Evolutionary conservation across 2,888 invertebrate genomes (phyloP).

Genomic region (Polietes domitor): DNA sequence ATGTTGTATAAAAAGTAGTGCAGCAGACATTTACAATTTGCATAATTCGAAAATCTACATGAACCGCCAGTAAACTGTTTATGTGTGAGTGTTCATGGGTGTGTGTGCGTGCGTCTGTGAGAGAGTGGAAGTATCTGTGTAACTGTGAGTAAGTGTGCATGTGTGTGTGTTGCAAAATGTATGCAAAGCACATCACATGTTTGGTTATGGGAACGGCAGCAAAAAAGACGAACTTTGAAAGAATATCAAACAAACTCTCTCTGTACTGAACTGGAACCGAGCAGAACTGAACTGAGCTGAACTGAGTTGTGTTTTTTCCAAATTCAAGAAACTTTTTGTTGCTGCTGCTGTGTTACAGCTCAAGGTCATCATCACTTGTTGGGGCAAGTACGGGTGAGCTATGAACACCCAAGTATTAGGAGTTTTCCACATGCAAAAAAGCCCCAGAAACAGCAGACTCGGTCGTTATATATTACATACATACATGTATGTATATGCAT

Average conservation of each 20-base stretch:
- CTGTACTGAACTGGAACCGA: no score
- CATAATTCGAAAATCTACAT: constrained; percentile 37
- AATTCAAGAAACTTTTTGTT: constrained; percentile 57
- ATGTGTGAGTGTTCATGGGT: constrained; percentile 19
- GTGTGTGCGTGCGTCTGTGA: not conserved
- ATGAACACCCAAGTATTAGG: not conserved
- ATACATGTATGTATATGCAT: not conserved
- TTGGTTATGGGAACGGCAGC: constrained; percentile 23
- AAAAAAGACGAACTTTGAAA: constrained; percentile 23
- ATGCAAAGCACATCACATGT: constrained; percentile 65
- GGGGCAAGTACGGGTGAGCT: constrained; percentile 6
- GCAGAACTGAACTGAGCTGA: not conserved
- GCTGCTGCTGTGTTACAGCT: constrained; percentile 7
- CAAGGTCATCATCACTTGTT: constrained; percentile 65
- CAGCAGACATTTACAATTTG: constrained; percentile 38
- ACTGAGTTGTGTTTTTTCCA: constrained; percentile 11
- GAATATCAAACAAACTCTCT: constrained; percentile 26
- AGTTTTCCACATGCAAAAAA: constrained; percentile 10
- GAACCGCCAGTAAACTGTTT: constrained; percentile 13
- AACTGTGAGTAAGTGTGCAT: not conserved
- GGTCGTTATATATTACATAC: not conserved
- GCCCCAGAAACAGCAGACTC: not conserved
- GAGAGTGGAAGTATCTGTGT: not conserved
- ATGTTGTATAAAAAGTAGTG: constrained; percentile 37
- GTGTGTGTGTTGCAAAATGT: constrained; percentile 46